These are phyloP conservation scores for Virgularia gustaviana DNA, from an alignment of 92 coral and sea anemone species.

Conservation along the genomic window DNA sequence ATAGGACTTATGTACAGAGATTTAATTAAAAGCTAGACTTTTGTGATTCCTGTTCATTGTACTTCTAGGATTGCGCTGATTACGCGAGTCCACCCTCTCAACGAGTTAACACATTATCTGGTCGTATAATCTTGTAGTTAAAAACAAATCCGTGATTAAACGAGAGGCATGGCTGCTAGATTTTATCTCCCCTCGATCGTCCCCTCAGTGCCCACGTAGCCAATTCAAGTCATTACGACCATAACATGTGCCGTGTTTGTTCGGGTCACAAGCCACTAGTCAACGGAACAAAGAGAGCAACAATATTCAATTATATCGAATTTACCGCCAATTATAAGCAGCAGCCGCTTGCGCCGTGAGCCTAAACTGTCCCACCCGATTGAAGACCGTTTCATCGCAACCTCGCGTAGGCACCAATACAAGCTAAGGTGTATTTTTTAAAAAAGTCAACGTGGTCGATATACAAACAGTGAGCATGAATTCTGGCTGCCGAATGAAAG, in stretches of 20 bases:
- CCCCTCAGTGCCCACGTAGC: conserved; percentile 9
- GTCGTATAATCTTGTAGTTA: conserved; percentile 25
- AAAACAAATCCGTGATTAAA: conserved; percentile 27
- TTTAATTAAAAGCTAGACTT: conserved; percentile 15
- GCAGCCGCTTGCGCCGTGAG: conserved; percentile 23
- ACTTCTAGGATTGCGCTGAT: conserved; percentile 11
- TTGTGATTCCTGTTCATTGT: conserved; percentile 21
- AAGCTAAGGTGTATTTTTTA: too few species aligned
- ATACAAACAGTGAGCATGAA: too few species aligned
- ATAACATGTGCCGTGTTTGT: conserved; percentile 26
- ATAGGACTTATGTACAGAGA: conserved; percentile 15
- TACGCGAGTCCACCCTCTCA: conserved; percentile 22
- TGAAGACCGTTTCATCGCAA: too few species aligned
- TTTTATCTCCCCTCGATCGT: conserved; percentile 21
- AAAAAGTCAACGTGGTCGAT: too few species aligned
- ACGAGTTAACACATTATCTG: conserved; percentile 31
- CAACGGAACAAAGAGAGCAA: conserved; percentile 28
- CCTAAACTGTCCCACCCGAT: too few species aligned
- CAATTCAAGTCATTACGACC: not conserved
- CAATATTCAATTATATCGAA: conserved; percentile 25
- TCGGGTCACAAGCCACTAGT: conserved; percentile 39
- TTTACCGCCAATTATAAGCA: conserved; percentile 40
- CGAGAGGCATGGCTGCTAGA: conserved; percentile 25
- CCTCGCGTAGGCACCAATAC: too few species aligned
- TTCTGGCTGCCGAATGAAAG: too few species aligned